Conservation (phyloP, 2,113 vertebrate genomes). For the Gasterosteus nipponicus region DNA sequence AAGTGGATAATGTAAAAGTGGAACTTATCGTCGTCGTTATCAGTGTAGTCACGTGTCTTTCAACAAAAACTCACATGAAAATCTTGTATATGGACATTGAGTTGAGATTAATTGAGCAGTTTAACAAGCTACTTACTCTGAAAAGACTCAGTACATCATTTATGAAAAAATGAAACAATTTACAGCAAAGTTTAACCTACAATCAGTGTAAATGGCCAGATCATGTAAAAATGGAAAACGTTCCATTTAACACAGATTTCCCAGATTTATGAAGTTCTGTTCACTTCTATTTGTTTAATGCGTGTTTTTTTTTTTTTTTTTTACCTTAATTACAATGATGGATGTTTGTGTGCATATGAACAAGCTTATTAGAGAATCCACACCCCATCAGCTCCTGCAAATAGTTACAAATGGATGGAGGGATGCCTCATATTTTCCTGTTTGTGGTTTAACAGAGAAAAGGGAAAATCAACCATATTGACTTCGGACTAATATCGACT, state of each 20-base stretch:
- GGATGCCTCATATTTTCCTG: conserved; percentile 13
- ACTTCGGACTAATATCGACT: conserved; percentile 12
- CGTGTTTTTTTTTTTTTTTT: neutral
- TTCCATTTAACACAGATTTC: neutral
- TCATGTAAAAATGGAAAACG: neutral
- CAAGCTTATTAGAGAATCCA: conserved; percentile 48
- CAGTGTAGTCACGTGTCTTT: neutral
- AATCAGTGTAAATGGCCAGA: neutral
- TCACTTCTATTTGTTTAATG: neutral
- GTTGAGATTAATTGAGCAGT: neutral
- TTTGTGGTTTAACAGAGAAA: conserved; percentile 41
- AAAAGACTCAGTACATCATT: neutral
- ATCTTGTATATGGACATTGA: neutral
- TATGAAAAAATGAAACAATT: conserved; percentile 13
- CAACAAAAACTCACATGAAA: neutral
- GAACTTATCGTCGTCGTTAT: neutral
- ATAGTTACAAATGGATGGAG: conserved; percentile 56
- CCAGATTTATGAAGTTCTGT: conserved; percentile 17
- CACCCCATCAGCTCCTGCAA: conserved; percentile 47
- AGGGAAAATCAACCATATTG: conserved; percentile 9
- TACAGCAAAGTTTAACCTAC: neutral
- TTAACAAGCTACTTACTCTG: neutral
- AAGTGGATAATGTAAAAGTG: neutral
- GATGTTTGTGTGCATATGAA: conserved; percentile 50
- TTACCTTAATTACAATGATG: conserved; percentile 26